Percentiles rank a stretch among this genome's conserved stretches.
phyloP scores from a whole-genome alignment of 92 coral and sea anemone species.

The Meandrina meandrites region DNA sequence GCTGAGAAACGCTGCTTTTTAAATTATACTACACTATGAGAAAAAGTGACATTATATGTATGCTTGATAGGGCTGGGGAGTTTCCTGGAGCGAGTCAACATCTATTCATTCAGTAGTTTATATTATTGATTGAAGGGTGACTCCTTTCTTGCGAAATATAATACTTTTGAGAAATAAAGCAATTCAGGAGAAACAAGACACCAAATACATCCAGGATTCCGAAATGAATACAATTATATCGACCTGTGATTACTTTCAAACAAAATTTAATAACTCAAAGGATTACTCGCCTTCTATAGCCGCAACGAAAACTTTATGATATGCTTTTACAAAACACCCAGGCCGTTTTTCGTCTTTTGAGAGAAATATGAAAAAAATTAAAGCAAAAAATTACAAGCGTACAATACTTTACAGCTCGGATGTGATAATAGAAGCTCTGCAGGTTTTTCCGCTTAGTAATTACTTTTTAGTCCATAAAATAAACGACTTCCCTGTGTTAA shows the following conservation, averaged over 20 bases:
- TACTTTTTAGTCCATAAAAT: neutral
- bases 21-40: too few relatives aligned
- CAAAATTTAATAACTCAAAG: neutral
- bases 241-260: neutral
- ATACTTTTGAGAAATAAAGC: neutral
- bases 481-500: constrained; percentile 10
- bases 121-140: neutral
- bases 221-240: neutral
- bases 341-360: too few relatives aligned
- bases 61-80: neutral
- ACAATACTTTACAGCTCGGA: neutral
- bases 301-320: neutral
- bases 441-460: neutral
- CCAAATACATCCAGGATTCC: neutral
- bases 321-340: neutral
- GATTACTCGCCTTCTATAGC: neutral
- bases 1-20: too few relatives aligned
- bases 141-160: neutral
- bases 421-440: neutral
- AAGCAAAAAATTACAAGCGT: neutral
- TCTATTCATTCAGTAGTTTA: neutral
- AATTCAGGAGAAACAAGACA: neutral
- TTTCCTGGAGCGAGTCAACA: neutral
- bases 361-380: too few relatives aligned
- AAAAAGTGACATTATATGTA: too few relatives aligned